phyloP scores from a whole-genome alignment of 2,888 invertebrate genomes.

The Agonopterix alstromeriana region DNA sequence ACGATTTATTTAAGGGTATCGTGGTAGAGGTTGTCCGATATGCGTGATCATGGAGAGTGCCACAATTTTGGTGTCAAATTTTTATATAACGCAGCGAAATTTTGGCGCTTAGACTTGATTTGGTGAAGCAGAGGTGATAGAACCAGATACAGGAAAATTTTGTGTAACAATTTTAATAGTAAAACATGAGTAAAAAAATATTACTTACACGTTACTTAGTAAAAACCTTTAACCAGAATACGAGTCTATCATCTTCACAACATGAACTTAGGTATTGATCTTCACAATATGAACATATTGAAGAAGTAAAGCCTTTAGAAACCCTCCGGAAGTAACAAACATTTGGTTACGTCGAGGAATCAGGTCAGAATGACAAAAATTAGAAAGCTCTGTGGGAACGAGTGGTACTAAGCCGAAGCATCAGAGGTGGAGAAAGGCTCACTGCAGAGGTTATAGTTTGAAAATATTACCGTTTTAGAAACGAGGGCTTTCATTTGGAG shows the following conservation, averaged over 20 bases:
- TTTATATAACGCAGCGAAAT: constrained; percentile 52
- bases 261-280: too few species aligned
- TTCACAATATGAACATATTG: too few species aligned
- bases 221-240: too few species aligned
- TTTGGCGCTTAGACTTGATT: constrained; percentile 17
- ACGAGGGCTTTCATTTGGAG: neutral
- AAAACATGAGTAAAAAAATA: too few species aligned
- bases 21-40: constrained; percentile 51
- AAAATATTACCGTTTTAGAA: neutral
- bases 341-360: constrained; percentile 13
- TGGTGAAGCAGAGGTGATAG: neutral
- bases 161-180: too few species aligned
- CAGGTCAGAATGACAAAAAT: constrained; percentile 27
- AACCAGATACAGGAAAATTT: too few species aligned
- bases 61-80: constrained; percentile 60
- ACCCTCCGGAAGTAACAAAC: too few species aligned
- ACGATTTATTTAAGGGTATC: constrained; percentile 14
- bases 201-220: too few species aligned
- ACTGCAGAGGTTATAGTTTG: neutral
- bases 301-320: too few species aligned
- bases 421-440: constrained; percentile 24
- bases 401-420: constrained; percentile 1
- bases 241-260: too few species aligned
- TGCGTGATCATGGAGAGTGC: constrained; percentile 49
- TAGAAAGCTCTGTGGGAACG: constrained; percentile 33